Percentiles rank a stretch among this genome's conserved stretches.
phyloP scores from a whole-genome alignment of 1,140 invertebrate genomes.

The Bombus pyrosoma region DNA sequence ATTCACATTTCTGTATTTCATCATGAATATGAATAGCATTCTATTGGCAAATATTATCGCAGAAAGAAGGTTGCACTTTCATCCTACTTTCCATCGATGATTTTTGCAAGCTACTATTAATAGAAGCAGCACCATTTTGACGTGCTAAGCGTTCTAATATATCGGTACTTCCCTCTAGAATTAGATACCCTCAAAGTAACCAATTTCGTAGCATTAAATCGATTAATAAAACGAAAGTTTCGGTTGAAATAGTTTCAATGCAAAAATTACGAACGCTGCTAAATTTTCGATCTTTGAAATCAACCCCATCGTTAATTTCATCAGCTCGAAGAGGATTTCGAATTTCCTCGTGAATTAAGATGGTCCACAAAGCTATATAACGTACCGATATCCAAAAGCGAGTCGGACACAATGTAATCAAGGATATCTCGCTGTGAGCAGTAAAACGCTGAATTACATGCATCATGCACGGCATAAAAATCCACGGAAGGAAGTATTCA shows the following conservation, averaged over 20 bases:
- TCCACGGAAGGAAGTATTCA: not conserved
- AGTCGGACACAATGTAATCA: not conserved
- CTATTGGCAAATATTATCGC: not conserved
- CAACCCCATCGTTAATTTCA: not conserved
- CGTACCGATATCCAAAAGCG: not conserved
- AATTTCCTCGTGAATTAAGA: not conserved
- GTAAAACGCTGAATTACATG: not conserved
- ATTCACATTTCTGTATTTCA: too few relatives aligned
- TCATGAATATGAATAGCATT: too few relatives aligned
- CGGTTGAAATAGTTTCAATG: too few relatives aligned
- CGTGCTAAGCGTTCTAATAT: too few relatives aligned
- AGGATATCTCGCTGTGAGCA: not conserved
- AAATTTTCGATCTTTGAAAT: not conserved
- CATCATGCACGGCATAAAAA: not conserved
- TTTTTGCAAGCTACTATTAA: too few relatives aligned
- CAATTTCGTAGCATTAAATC: too few relatives aligned
- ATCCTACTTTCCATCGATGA: not conserved
- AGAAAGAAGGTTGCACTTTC: not conserved
- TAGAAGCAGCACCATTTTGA: too few relatives aligned
- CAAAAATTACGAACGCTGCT: too few relatives aligned
- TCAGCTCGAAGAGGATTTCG: not conserved
- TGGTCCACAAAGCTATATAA: not conserved
- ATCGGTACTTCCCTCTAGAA: too few relatives aligned
- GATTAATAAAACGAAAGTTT: too few relatives aligned
- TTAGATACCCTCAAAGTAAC: too few relatives aligned